Conservation (phyloP, 2,888 invertebrate genomes). For the Glaucopsyche alexis region DNA sequence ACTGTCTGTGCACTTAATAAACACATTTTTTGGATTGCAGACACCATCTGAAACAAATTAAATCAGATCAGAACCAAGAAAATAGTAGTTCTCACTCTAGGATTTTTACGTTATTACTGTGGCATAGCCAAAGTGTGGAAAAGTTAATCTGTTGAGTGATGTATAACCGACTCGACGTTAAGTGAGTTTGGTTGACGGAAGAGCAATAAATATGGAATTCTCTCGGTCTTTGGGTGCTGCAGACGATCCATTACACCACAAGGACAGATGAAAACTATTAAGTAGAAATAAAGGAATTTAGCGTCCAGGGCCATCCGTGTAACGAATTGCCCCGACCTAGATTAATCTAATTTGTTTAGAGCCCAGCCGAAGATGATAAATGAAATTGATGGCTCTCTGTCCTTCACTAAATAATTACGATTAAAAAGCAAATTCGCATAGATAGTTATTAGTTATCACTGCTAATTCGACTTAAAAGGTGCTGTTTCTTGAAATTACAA, state of each 20-base stretch:
- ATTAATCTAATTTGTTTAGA: conserved; percentile 22
- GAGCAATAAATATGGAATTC: conserved; percentile 35
- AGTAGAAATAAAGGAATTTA: conserved; percentile 16
- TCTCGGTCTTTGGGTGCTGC: conserved; percentile 28
- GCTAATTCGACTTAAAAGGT: conserved; percentile 8
- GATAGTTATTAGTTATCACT: no score
- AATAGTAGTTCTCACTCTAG: neutral
- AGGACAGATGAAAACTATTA: conserved; percentile 21
- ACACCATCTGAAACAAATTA: conserved; percentile 19
- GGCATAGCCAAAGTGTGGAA: neutral
- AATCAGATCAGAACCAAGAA: neutral
- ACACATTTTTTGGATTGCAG: conserved; percentile 41
- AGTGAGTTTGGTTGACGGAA: neutral
- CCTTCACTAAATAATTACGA: neutral
- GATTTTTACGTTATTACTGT: neutral
- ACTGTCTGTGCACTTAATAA: conserved; percentile 46
- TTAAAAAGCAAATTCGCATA: conserved; percentile 9
- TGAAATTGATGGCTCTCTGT: neutral
- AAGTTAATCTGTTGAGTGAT: neutral
- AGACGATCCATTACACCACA: neutral
- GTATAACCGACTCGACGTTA: neutral
- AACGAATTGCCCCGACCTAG: conserved; percentile 18
- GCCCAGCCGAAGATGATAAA: neutral
- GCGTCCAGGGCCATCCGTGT: neutral
- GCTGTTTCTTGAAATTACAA: neutral